Conservation (phyloP, 2,113 vertebrate genomes). For the Etheostoma spectabile region DNA sequence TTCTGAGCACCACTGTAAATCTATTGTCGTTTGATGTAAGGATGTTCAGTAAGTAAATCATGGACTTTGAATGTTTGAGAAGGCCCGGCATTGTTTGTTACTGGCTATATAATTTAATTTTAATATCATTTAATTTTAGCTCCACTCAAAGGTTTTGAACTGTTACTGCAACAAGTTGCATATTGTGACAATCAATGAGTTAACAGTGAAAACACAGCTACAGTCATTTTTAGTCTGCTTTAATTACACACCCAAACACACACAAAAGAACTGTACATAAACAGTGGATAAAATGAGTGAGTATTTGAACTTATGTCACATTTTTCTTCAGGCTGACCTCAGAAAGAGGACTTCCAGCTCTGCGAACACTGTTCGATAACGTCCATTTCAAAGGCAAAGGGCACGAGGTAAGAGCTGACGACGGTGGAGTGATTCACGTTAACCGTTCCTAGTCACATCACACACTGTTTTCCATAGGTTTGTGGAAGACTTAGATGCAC, state of each 20-base stretch:
- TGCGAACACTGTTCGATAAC: conserved; percentile 89
- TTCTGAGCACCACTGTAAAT: no score
- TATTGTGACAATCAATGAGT: not conserved
- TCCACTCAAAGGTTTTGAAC: not conserved
- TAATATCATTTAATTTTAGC: no score
- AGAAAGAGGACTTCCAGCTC: conserved; percentile 92
- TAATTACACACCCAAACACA: not conserved
- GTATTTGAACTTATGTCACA: not conserved
- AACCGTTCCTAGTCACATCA: not conserved
- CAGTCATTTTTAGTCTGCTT: not conserved
- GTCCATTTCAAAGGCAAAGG: conserved; percentile 94
- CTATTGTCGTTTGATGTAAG: not conserved
- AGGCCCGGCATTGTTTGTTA: no score
- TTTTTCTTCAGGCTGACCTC: conserved; percentile 87
- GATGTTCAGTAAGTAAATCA: not conserved
- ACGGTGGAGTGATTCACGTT: not conserved
- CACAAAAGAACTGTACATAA: no score
- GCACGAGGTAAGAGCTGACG: conserved; percentile 87
- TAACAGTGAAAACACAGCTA: not conserved
- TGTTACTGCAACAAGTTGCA: not conserved
- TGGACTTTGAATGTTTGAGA: not conserved
- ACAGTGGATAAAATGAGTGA: not conserved
- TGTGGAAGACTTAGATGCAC: no score
- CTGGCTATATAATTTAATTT: no score
- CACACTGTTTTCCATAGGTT: no score